A percentile compares a stretch with the other conserved stretches of the same genome.
These are phyloP conservation scores for Bombus vancouverensis DNA, from an alignment of 1,140 invertebrate species.

Conservation along the genomic window DNA sequence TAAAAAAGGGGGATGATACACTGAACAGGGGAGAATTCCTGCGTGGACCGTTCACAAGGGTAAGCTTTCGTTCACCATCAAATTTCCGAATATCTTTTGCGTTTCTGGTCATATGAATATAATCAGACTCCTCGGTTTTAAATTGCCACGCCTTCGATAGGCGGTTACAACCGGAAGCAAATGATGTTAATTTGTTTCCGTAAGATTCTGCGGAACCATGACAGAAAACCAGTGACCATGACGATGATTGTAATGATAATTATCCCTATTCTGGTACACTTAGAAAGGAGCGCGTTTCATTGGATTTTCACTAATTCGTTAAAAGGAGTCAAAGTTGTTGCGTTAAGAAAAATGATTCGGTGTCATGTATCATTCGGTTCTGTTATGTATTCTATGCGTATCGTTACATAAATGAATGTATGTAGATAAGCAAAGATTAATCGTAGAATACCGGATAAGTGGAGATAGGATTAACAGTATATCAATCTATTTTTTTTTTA, in stretches of 20 bases:
- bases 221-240: conserved; percentile 73
- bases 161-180: conserved; percentile 63
- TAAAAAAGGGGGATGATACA: conserved; percentile 67
- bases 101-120: background rate
- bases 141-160: conserved; percentile 37
- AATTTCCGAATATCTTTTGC: background rate
- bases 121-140: background rate
- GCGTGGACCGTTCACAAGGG: conserved; percentile 73
- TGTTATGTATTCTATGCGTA: background rate
- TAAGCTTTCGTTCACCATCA: conserved; percentile 60
- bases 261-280: conserved; percentile 26
- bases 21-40: conserved; percentile 67
- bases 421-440: background rate
- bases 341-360: background rate
- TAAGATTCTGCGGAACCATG: conserved; percentile 64
- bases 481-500: background rate
- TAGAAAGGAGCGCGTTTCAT: conserved; percentile 32
- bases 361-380: background rate
- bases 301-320: conserved; percentile 15
- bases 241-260: conserved; percentile 50
- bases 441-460: background rate
- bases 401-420: conserved; percentile 13
- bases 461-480: background rate
- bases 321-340: too few species aligned
- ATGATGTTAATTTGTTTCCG: conserved; percentile 68